Evolutionary conservation across 2,888 invertebrate species (phyloP).

Genomic region (Pristionchus mayeri): DNA sequence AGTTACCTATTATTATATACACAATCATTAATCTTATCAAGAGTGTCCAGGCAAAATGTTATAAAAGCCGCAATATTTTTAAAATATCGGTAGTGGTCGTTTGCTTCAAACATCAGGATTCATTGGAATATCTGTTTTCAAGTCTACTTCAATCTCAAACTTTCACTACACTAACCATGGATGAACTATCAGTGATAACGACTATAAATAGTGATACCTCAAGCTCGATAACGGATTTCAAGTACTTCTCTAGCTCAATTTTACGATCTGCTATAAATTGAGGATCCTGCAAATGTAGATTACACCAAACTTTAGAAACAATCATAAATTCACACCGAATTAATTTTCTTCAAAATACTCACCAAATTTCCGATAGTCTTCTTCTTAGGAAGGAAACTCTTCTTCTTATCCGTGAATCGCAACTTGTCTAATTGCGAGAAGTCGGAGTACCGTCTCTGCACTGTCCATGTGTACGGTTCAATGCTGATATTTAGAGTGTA

Average conservation of each 20-base stretch:
- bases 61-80: neutral
- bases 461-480: constrained; percentile 83
- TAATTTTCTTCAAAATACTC: too few relatives aligned
- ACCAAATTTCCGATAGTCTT: constrained; percentile 89
- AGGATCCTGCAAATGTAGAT: constrained; percentile 80
- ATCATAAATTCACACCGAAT: too few relatives aligned
- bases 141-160: too few relatives aligned
- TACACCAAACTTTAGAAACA: neutral
- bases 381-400: constrained; percentile 91
- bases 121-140: too few relatives aligned
- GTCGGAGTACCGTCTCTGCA: constrained; percentile 83
- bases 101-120: too few relatives aligned
- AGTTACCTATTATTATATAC: too few relatives aligned
- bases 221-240: constrained; percentile 81
- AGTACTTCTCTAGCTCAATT: constrained; percentile 86
- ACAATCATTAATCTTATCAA: too few relatives aligned
- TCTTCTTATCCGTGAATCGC: constrained; percentile 79
- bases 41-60: too few relatives aligned
- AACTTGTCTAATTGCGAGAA: constrained; percentile 90
- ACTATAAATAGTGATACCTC: constrained; percentile 55
- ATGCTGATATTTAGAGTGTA: constrained; percentile 77
- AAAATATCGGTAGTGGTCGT: constrained; percentile 81
- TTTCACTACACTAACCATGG: too few relatives aligned
- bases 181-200: too few relatives aligned
- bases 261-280: constrained; percentile 89